Conservation (phyloP, 2,888 invertebrate genomes). For the Lissonota sp. region DNA sequence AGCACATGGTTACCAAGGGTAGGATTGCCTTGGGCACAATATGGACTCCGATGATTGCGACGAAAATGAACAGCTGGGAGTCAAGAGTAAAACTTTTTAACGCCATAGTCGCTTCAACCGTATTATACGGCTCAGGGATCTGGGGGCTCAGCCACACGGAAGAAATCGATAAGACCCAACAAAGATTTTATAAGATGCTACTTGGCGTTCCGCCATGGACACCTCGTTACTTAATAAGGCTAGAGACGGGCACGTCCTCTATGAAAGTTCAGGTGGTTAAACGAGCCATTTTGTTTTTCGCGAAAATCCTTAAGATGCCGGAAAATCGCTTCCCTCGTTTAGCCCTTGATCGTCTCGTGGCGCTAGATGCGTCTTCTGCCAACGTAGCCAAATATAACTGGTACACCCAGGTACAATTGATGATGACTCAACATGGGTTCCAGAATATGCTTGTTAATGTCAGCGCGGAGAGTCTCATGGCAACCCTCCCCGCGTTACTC, state of each 20-base stretch:
- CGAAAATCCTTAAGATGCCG: slow-evolving; percentile 9
- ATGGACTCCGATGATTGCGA: slow-evolving; percentile 9
- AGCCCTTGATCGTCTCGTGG: not conserved
- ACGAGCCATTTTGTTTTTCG: not conserved
- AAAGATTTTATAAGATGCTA: slow-evolving; percentile 11
- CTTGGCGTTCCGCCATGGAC: slow-evolving; percentile 7
- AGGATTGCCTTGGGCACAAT: slow-evolving; percentile 22
- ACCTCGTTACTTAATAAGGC: slow-evolving; percentile 20
- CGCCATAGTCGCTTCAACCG: slow-evolving; percentile 7
- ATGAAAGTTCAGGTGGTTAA: not conserved
- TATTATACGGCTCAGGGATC: slow-evolving; percentile 11
- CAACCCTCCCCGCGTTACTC: too few species aligned
- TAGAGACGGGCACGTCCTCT: slow-evolving; percentile 23
- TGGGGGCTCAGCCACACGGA: slow-evolving; percentile 33
- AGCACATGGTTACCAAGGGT: slow-evolving; percentile 1
- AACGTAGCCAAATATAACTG: slow-evolving; percentile 7
- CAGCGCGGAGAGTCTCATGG: too few species aligned
- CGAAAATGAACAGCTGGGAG: slow-evolving; percentile 5
- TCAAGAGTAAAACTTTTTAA: not conserved
- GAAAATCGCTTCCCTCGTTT: slow-evolving; percentile 3
- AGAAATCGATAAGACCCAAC: slow-evolving; percentile 25
- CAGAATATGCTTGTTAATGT: not conserved
- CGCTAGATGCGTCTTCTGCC: not conserved
- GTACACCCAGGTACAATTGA: not conserved
- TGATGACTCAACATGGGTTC: not conserved